Conservation (phyloP, 37 sponge, comb jelly and placozoan species). For the Cladorhizidae sp. region DNA sequence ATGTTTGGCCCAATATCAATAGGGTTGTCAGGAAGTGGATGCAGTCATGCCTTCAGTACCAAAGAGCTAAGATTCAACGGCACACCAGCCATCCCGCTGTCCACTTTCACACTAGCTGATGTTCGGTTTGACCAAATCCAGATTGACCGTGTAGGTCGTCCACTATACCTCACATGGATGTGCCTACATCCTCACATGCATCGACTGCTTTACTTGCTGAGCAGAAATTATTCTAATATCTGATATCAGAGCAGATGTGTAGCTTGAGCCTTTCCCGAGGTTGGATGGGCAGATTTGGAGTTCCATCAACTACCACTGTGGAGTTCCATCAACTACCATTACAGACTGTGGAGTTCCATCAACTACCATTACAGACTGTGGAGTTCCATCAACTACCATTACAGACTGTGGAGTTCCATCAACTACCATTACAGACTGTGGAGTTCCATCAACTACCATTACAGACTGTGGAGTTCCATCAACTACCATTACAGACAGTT, state of each 20-base stretch:
- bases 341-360: too few relatives aligned
- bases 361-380: too few relatives aligned
- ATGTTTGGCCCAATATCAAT: too few relatives aligned
- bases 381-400: too few relatives aligned
- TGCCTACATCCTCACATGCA: slow-evolving; percentile 48
- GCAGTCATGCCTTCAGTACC: slow-evolving; percentile 51
- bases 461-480: too few relatives aligned
- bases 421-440: too few relatives aligned
- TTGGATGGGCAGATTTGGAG: slow-evolving; percentile 64
- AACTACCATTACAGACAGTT: too few relatives aligned
- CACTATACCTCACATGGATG: slow-evolving; percentile 63
- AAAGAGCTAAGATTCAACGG: slow-evolving; percentile 38
- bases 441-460: too few relatives aligned
- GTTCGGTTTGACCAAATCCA: slow-evolving; percentile 39
- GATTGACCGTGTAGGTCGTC: slow-evolving; percentile 63
- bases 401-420: too few relatives aligned
- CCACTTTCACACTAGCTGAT: slow-evolving; percentile 36
- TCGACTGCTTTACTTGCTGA: slow-evolving; percentile 52
- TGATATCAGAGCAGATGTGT: slow-evolving; percentile 65
- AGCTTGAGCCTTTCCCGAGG: slow-evolving; percentile 51
- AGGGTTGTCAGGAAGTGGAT: slow-evolving; percentile 63
- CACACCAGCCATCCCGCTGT: slow-evolving; percentile 37
- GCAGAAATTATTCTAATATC: slow-evolving; percentile 65
- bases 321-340: too few relatives aligned
- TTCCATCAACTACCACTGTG: slow-evolving; percentile 59